Evolutionary conservation across 2,113 vertebrate genomes (phyloP).

Genomic region (Leucoraja erinaceus): DNA sequence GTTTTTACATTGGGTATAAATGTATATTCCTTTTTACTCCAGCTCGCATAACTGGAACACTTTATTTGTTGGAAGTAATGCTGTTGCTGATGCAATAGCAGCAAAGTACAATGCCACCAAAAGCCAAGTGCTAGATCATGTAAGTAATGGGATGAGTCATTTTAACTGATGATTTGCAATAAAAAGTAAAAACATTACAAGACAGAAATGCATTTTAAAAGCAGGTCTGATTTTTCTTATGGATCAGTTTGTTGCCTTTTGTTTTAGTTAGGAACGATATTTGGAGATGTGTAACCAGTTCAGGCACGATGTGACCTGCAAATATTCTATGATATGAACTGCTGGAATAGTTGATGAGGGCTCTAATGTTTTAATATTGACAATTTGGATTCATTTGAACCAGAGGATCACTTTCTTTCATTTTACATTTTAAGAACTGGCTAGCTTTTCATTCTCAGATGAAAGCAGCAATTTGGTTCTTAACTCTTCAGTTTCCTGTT

Average conservation of each 20-base stretch:
- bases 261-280: no score
- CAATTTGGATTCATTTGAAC: background rate
- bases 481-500: background rate
- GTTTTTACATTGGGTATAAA: background rate
- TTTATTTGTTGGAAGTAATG: constrained; percentile 82
- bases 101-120: constrained; percentile 87
- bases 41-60: constrained; percentile 97
- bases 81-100: constrained; percentile 84
- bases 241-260: background rate
- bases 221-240: background rate
- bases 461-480: background rate
- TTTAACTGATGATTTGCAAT: background rate
- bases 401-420: background rate
- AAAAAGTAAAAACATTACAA: background rate
- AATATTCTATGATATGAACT: no score
- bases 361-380: background rate
- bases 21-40: constrained; percentile 38
- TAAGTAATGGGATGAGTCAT: constrained; percentile 55
- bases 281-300: background rate
- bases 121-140: constrained; percentile 88
- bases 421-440: background rate
- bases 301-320: background rate
- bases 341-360: background rate
- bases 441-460: background rate
- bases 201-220: background rate